These are phyloP conservation scores for Kryptolebias marmoratus DNA, from an alignment of 2,113 vertebrate genomes.

Conservation along the genomic window DNA sequence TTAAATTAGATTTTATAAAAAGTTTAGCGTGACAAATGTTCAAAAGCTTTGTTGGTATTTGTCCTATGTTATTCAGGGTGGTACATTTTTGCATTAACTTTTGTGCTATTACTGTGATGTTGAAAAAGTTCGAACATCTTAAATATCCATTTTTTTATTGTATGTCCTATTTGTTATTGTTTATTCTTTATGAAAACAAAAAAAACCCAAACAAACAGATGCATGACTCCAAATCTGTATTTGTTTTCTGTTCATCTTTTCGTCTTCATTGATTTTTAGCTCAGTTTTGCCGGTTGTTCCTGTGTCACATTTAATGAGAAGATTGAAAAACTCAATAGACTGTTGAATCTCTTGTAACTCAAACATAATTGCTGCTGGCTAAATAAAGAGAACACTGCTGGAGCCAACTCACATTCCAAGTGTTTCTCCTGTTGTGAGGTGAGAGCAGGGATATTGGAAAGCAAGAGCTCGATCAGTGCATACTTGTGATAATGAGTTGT, in stretches of 20 bases:
- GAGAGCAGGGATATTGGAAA: slow-evolving; percentile 56
- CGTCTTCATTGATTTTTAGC: slow-evolving; percentile 32
- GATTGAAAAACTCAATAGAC: slow-evolving; percentile 46
- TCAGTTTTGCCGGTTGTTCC: slow-evolving; percentile 20
- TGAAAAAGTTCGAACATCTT: not conserved
- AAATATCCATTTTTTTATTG: slow-evolving; percentile 1
- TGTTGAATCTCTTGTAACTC: slow-evolving; percentile 41
- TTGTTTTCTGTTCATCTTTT: slow-evolving; percentile 8
- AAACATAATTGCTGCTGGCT: slow-evolving; percentile 45
- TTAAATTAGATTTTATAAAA: too few relatives aligned
- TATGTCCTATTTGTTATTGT: slow-evolving; percentile 1
- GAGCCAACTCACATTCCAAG: slow-evolving; percentile 61
- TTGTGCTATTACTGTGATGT: not conserved
- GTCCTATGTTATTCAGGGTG: not conserved
- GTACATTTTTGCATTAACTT: not conserved
- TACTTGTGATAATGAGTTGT: slow-evolving; percentile 56
- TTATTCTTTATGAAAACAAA: slow-evolving; percentile 1
- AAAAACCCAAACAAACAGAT: not conserved
- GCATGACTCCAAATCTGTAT: not conserved
- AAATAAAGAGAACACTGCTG: slow-evolving; percentile 46
- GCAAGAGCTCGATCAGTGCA: slow-evolving; percentile 46
- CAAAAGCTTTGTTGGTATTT: too few relatives aligned
- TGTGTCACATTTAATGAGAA: slow-evolving; percentile 50
- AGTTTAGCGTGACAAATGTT: too few relatives aligned
- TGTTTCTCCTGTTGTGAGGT: slow-evolving; percentile 65